Evolutionary conservation across 1,140 invertebrate species (phyloP).

Genomic region (Mya arenaria): DNA sequence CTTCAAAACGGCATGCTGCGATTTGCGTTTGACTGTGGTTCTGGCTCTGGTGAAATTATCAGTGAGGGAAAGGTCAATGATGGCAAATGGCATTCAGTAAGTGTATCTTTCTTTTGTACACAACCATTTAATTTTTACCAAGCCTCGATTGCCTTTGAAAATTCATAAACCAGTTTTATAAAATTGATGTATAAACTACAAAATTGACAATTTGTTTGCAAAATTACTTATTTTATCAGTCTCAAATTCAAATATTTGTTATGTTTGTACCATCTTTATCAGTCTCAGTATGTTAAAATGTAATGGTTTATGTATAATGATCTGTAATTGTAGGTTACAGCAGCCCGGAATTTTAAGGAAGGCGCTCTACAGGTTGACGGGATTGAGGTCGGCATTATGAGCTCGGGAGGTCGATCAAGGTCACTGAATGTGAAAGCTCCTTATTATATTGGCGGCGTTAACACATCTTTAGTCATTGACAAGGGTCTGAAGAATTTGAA

Average conservation of each 20-base stretch:
- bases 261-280: no score
- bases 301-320: no score
- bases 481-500: no score
- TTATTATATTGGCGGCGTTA: slow-evolving; percentile 89
- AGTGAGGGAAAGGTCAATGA: slow-evolving; percentile 86
- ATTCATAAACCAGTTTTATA: no score
- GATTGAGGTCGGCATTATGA: slow-evolving; percentile 83
- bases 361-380: slow-evolving; percentile 88
- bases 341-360: slow-evolving; percentile 79
- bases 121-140: background rate
- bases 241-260: no score
- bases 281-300: no score
- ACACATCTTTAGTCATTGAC: background rate
- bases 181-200: no score
- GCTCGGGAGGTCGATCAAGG: slow-evolving; percentile 83
- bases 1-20: slow-evolving; percentile 89
- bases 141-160: no score
- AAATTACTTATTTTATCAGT: no score
- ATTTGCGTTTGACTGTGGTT: slow-evolving; percentile 89
- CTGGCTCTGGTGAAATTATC: slow-evolving; percentile 85
- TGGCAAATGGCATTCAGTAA: slow-evolving; percentile 89
- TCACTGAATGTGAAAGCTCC: slow-evolving; percentile 87
- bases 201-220: no score
- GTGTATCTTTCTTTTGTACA: background rate
- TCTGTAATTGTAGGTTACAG: no score